These are phyloP conservation scores for Drosophila neocordata DNA, from an alignment of 1,140 invertebrate genomes.

Conservation along the genomic window DNA sequence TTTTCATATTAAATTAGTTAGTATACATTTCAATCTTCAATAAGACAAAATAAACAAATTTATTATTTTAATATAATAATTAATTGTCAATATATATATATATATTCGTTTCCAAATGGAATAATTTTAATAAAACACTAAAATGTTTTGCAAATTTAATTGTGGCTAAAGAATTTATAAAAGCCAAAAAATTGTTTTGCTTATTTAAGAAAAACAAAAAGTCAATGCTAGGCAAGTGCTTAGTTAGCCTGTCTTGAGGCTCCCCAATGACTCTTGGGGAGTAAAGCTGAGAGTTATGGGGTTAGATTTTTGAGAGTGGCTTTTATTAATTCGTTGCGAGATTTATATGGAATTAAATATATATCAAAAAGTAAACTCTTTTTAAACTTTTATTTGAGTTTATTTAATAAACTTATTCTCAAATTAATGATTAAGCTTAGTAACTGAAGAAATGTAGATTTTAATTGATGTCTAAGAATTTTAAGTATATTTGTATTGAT, in stretches of 20 bases:
- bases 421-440: background rate
- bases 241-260: background rate
- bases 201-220: background rate
- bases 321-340: background rate
- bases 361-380: no score
- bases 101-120: background rate
- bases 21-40: background rate
- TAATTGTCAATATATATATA: background rate
- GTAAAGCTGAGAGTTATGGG: background rate
- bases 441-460: background rate
- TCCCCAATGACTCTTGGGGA: background rate
- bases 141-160: background rate
- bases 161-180: background rate
- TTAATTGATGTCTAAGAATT: no score
- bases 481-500: no score
- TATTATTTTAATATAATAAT: background rate
- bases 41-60: background rate
- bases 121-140: background rate
- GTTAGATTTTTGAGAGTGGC: background rate
- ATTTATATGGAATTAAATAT: background rate
- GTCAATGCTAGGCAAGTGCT: background rate
- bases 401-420: background rate
- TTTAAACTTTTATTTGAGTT: background rate
- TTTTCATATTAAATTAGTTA: background rate
- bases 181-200: background rate